Evolutionary conservation across 1,140 invertebrate species (phyloP).

Genomic region (Bombus turneri): DNA sequence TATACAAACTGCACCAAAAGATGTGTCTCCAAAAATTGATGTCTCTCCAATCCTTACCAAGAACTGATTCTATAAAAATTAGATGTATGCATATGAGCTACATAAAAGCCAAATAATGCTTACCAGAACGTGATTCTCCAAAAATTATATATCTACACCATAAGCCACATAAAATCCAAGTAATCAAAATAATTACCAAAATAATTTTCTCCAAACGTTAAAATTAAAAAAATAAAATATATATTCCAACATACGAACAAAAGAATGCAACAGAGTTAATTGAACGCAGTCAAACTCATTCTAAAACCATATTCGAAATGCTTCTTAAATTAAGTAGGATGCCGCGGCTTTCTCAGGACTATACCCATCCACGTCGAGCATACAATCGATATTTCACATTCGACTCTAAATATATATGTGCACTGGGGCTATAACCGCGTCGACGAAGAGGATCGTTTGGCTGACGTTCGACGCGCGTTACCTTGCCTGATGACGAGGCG

Average conservation of each 20-base stretch:
- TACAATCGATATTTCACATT: slow-evolving; percentile 2
- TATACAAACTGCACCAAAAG: neutral
- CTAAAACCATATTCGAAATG: no score
- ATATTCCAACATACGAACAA: no score
- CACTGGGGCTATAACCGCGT: neutral
- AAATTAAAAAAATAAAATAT: no score
- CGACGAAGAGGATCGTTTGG: slow-evolving; percentile 8
- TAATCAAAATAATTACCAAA: no score
- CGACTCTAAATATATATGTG: neutral
- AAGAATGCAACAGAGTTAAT: no score
- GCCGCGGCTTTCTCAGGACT: neutral
- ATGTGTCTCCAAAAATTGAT: no score
- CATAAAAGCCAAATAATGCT: neutral
- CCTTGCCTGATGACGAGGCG: slow-evolving; percentile 37
- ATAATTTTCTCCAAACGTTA: no score
- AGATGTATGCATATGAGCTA: no score
- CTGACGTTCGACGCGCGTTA: slow-evolving; percentile 1
- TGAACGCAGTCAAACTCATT: no score
- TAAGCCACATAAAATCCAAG: neutral
- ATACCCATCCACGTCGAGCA: no score
- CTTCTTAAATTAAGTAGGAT: neutral
- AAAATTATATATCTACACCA: neutral
- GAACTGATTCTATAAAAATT: neutral
- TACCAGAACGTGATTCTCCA: neutral
- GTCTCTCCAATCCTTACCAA: no score